These are phyloP conservation scores for Neotoma lepida DNA, from an alignment of 2,113 vertebrate genomes.

Conservation along the genomic window DNA sequence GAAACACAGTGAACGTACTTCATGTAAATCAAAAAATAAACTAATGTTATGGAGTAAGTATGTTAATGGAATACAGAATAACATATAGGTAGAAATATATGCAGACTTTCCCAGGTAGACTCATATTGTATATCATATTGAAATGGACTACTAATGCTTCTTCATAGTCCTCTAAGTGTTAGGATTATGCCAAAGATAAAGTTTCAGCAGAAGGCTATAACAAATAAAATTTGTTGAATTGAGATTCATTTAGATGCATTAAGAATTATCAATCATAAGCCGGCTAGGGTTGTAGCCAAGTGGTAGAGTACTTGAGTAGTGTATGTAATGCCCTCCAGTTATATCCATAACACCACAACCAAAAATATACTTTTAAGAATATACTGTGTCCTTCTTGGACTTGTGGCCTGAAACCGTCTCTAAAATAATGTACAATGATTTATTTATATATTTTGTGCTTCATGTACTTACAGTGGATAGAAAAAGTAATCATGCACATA, in stretches of 20 bases:
- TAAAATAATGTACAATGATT: neutral
- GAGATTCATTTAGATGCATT: neutral
- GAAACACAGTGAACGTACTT: neutral
- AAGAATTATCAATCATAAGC: neutral
- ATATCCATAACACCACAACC: neutral
- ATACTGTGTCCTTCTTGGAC: neutral
- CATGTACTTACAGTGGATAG: neutral
- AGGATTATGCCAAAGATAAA: neutral
- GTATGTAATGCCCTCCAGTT: neutral
- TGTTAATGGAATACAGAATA: neutral
- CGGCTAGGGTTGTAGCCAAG: neutral
- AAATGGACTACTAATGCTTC: neutral
- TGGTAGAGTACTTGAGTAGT: neutral
- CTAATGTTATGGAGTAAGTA: neutral
- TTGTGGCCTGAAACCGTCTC: neutral
- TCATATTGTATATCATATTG: constrained; percentile 24
- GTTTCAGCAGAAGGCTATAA: neutral
- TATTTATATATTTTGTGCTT: neutral
- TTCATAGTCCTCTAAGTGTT: neutral
- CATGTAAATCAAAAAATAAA: neutral
- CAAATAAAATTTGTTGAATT: neutral
- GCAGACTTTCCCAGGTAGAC: neutral
- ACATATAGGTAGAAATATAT: neutral
- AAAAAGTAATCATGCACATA: neutral
- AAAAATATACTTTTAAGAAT: neutral